Conservation (phyloP, 2,888 invertebrate species). For the Mesorhabditis sp. region DNA sequence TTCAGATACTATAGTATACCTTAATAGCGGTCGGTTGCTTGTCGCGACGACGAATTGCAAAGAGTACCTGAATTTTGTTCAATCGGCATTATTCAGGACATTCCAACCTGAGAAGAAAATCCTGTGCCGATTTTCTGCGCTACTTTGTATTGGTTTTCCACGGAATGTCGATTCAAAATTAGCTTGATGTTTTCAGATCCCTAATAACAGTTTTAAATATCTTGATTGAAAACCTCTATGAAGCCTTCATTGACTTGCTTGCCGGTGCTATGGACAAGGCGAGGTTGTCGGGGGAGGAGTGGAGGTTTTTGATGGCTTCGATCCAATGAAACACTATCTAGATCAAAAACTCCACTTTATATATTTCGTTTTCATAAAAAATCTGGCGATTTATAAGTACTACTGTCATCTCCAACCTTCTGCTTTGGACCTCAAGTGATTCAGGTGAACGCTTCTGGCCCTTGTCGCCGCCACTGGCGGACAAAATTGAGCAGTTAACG, state of each 20-base stretch:
- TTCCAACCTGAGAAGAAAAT: constrained; percentile 24
- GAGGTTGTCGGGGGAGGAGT: constrained; percentile 21
- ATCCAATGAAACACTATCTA: constrained; percentile 21
- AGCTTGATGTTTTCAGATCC: constrained; percentile 24
- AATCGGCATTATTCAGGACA: not conserved
- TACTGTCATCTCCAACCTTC: too few relatives aligned
- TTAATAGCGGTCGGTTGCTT: not conserved
- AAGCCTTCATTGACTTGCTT: constrained; percentile 44
- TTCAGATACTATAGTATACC: not conserved
- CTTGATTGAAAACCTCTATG: constrained; percentile 28
- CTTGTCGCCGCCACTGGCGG: too few relatives aligned
- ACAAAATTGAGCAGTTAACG: too few relatives aligned
- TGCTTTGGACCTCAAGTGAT: too few relatives aligned
- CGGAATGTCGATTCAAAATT: constrained; percentile 22
- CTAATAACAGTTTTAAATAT: constrained; percentile 15
- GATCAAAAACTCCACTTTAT: not conserved
- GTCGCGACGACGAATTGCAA: not conserved
- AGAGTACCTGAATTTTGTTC: not conserved
- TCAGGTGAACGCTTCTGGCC: too few relatives aligned
- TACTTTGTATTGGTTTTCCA: constrained; percentile 40
- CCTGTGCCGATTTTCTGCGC: constrained; percentile 37
- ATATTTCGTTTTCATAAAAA: too few relatives aligned
- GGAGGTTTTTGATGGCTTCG: constrained; percentile 19
- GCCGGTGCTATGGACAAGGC: constrained; percentile 41
- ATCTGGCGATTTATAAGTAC: too few relatives aligned